Evolutionary conservation across 2,797 vertebrate species (phyloP), one percentile per base, ranked within the genome.

Genomic region (Pseudomugil tenellus): DNA sequence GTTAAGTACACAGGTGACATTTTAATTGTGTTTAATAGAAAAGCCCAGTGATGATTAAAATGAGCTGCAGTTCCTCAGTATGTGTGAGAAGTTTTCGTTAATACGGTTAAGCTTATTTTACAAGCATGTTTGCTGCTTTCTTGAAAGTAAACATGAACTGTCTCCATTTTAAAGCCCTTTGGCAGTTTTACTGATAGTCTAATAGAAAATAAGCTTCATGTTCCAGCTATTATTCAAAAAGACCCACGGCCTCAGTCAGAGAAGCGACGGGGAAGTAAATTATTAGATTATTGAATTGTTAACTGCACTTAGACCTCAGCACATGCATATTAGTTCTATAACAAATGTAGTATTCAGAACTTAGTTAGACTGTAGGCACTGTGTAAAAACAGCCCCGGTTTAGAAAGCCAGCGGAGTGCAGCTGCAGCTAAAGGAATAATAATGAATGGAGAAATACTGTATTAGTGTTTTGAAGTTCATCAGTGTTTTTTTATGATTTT

Each of bases 261-360:
- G 16, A 63, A 59, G 3, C 21, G 16, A 53, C 26, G 10, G 21
- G 41, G 48, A 21, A 52, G 41, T 31, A 11, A 77, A 16, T 73
- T 3, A 25, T 49, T 49, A 13, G 48, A 49, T 49, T 21, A 16
- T 14, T 52, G 16, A 52, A 28, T 9, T 8, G 14, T 28, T 12
- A 26, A 49, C 46, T 25, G 8, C 10, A 12, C 2, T 12, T 49
- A 16, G 13, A 26, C 49, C 14, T 26, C 23, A 26, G 25, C 6
- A 52, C 13, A 13, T 26, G 6, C 6, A 58, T 37, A 7, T 63
- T 52, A 39, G 67, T 58, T 34, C 35, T 29, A 53, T 35, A 8
- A 31, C 10, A 31, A 41, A 52, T 35, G n/a, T 5, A 58, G 23
- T 26, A 8, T 58, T n/a, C 0, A 41, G 2, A 60, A 62, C 48